phyloP scores from a whole-genome alignment of 2,113 vertebrate species.

The Mixornis gularis region DNA sequence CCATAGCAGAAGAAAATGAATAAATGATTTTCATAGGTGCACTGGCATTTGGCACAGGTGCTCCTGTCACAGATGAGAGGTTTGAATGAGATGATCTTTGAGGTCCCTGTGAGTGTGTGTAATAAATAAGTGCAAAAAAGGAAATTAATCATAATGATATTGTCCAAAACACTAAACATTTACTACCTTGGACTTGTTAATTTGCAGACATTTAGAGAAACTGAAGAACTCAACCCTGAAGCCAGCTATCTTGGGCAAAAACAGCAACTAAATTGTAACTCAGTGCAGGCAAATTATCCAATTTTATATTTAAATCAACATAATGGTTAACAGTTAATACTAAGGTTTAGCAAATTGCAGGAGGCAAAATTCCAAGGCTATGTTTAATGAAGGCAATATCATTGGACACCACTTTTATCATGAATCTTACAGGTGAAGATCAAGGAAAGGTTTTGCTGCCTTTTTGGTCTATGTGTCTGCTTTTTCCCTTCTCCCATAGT shows the following conservation, averaged over 20 bases:
- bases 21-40: background rate
- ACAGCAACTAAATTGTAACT: background rate
- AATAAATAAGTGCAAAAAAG: background rate
- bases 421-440: background rate
- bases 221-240: background rate
- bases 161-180: background rate
- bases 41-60: rapidly evolving
- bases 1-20: background rate
- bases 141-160: background rate
- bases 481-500: background rate
- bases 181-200: background rate
- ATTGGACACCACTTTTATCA: background rate
- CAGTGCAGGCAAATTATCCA: background rate
- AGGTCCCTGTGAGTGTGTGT: rapidly evolving
- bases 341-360: background rate
- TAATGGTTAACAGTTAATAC: background rate
- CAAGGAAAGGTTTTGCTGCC: background rate
- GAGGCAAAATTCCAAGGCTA: background rate
- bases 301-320: background rate
- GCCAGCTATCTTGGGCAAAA: background rate
- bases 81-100: background rate
- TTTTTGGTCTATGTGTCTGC: background rate
- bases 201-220: background rate
- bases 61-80: rapidly evolving
- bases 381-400: background rate